These are phyloP conservation scores for Drosophila conformis DNA, from an alignment of 2,888 invertebrate species.

Conservation along the genomic window DNA sequence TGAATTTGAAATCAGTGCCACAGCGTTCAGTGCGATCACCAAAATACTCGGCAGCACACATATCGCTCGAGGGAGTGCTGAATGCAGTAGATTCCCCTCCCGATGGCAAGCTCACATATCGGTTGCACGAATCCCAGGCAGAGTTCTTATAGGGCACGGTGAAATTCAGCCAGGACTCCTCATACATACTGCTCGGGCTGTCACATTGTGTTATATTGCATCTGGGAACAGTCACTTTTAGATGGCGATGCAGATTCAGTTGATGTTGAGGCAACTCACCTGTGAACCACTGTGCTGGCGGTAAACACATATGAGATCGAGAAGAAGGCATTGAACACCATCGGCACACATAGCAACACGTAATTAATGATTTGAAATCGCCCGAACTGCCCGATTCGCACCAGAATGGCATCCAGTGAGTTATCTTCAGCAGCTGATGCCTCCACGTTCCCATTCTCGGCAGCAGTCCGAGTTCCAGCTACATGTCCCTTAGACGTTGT, in stretches of 20 bases:
- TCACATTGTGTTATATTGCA: slow-evolving; percentile 84
- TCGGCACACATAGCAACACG: slow-evolving; percentile 87
- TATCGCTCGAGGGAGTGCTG: slow-evolving; percentile 44
- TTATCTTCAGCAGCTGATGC: slow-evolving; percentile 58
- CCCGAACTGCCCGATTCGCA: slow-evolving; percentile 87
- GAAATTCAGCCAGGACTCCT: slow-evolving; percentile 86
- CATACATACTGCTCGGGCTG: slow-evolving; percentile 67
- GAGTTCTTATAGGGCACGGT: slow-evolving; percentile 82
- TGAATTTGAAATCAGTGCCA: slow-evolving; percentile 77
- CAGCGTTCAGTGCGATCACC: slow-evolving; percentile 69
- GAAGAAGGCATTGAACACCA: slow-evolving; percentile 88
- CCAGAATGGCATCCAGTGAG: slow-evolving; percentile 75
- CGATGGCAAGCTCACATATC: slow-evolving; percentile 49
- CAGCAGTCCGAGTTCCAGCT: slow-evolving; percentile 15
- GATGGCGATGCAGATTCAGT: not conserved
- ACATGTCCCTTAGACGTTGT: slow-evolving; percentile 41
- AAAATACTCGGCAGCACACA: slow-evolving; percentile 85
- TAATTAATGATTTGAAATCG: slow-evolving; percentile 88
- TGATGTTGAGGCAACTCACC: slow-evolving; percentile 85
- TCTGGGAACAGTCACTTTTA: slow-evolving; percentile 56
- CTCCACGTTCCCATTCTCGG: slow-evolving; percentile 16
- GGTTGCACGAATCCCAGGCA: slow-evolving; percentile 67
- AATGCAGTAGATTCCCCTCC: not conserved
- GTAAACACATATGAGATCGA: slow-evolving; percentile 90
- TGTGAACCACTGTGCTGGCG: slow-evolving; percentile 89